Evolutionary conservation across 2,797 vertebrate genomes (phyloP).

Genomic region (Fringilla coelebs): DNA sequence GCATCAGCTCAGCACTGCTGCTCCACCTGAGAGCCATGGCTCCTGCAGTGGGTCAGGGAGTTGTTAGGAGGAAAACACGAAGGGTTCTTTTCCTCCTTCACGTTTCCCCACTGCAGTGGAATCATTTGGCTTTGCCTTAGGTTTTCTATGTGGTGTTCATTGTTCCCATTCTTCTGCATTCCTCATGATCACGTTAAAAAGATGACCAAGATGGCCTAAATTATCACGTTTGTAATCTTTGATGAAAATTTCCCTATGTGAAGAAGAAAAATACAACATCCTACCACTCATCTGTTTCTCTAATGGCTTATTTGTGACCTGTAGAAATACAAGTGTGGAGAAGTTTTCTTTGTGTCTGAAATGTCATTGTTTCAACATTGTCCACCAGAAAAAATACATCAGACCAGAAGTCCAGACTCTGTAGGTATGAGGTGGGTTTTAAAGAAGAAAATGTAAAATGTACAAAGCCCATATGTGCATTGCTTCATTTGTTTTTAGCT

Average conservation of each 20-base stretch:
- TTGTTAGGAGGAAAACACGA: not conserved
- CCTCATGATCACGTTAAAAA: not conserved
- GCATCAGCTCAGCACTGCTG: not conserved
- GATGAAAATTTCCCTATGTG: not conserved
- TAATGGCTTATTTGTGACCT: not conserved
- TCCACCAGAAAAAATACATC: not conserved
- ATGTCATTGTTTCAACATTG: not conserved
- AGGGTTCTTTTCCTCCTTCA: accelerated
- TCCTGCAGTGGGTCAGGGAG: not conserved
- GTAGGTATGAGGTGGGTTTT: not conserved
- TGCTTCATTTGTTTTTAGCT: not conserved
- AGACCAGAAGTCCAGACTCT: not conserved
- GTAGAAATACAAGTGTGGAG: not conserved
- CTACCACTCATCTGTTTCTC: not conserved
- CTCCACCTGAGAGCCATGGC: not conserved
- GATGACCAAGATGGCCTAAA: not conserved
- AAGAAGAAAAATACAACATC: not conserved
- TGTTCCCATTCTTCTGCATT: not conserved
- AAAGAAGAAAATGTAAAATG: not conserved
- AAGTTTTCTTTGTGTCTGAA: not conserved
- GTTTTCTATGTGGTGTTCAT: not conserved
- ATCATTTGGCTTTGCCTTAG: not conserved
- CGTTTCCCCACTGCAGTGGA: accelerated
- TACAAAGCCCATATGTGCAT: accelerated
- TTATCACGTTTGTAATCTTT: not conserved